Conservation (phyloP, 1,140 invertebrate genomes). For the Drosophila ironensis region DNA sequence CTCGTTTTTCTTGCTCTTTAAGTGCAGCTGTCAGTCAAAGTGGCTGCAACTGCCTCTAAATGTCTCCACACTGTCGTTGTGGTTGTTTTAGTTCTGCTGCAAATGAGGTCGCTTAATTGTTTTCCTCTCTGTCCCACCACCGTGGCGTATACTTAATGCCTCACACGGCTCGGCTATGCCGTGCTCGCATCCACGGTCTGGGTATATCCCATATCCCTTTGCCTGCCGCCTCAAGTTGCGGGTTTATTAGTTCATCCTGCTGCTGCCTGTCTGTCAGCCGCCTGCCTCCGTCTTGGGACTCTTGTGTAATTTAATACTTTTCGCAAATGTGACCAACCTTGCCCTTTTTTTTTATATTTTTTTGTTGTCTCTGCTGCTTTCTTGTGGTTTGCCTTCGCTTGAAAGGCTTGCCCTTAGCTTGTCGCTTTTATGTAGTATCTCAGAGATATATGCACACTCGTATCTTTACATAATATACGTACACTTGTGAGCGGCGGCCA, state of each 20-base stretch:
- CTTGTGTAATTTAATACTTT: constrained; percentile 58
- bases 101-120: constrained; percentile 78
- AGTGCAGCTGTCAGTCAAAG: constrained; percentile 76
- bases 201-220: constrained; percentile 16
- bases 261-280: constrained; percentile 1
- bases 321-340: constrained; percentile 53
- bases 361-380: constrained; percentile 1
- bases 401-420: constrained; percentile 51
- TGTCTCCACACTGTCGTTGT: constrained; percentile 56
- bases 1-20: constrained; percentile 59
- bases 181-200: too few relatives aligned
- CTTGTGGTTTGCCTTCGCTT: constrained; percentile 51
- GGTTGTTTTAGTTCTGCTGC: constrained; percentile 32
- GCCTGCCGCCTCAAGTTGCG: constrained; percentile 2
- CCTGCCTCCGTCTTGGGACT: neutral
- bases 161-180: too few relatives aligned
- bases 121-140: constrained; percentile 24
- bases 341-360: constrained; percentile 16
- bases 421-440: constrained; percentile 14
- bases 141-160: constrained; percentile 48
- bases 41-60: constrained; percentile 65
- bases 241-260: constrained; percentile 64
- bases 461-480: constrained; percentile 17
- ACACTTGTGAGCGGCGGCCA: too few relatives aligned
- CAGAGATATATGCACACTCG: constrained; percentile 5